These are phyloP conservation scores for Ptilodon capucinus DNA, from an alignment of 2,888 invertebrate species.

Conservation along the genomic window DNA sequence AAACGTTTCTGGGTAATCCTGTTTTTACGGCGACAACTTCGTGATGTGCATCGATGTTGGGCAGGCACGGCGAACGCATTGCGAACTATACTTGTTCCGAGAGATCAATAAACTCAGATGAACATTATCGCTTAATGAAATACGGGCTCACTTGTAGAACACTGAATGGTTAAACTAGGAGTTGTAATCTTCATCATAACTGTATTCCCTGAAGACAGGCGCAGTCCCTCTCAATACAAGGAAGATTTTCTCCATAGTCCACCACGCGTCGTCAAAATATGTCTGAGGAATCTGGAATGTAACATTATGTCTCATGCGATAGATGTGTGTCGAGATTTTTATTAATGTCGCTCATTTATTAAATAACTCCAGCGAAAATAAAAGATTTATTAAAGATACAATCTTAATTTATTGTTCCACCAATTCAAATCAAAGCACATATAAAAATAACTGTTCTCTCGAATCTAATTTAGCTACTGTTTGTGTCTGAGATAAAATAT, in stretches of 20 bases:
- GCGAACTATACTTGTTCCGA: not conserved
- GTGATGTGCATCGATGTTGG: constrained; percentile 1
- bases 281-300: too few relatives aligned
- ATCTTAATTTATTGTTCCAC: not conserved
- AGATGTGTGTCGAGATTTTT: not conserved
- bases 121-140: not conserved
- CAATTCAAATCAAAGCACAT: not conserved
- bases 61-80: not conserved
- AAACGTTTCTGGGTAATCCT: constrained; percentile 30
- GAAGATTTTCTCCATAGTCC: too few relatives aligned
- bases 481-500: not conserved
- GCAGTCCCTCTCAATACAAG: too few relatives aligned
- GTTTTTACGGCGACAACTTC: constrained; percentile 8
- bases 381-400: not conserved
- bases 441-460: not conserved
- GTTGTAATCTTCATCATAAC: too few relatives aligned
- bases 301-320: not conserved
- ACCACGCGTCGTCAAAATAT: too few relatives aligned
- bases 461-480: constrained; percentile 2
- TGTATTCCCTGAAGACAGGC: too few relatives aligned
- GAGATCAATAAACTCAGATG: not conserved
- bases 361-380: not conserved
- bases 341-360: not conserved
- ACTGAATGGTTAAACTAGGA: too few relatives aligned
- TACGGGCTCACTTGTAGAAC: not conserved